These are phyloP conservation scores for Heteromormyrus szaboi DNA, from an alignment of 2,797 vertebrate genomes.

Conservation along the genomic window DNA sequence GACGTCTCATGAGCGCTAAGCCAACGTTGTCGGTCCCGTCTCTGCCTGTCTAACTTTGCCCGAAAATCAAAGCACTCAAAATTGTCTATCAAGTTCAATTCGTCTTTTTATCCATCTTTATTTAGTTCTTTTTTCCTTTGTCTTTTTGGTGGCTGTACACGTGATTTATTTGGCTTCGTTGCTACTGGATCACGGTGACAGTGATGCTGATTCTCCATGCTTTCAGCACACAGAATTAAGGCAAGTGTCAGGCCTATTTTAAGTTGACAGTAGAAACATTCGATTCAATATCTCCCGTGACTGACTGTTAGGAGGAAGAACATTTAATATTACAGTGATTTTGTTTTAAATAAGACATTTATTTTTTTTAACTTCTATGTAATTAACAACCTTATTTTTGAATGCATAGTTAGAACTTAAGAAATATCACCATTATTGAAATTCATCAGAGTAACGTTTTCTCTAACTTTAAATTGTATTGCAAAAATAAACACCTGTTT, in stretches of 20 bases:
- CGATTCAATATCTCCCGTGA: neutral
- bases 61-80: neutral
- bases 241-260: constrained; percentile 3
- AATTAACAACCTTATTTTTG: neutral
- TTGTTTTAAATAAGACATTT: neutral
- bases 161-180: neutral
- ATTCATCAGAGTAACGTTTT: neutral
- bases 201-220: neutral
- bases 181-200: neutral
- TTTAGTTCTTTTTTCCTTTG: neutral
- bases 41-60: neutral
- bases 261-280: neutral
- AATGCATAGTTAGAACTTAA: neutral
- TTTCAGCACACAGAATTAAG: neutral
- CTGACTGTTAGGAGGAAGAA: neutral
- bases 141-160: neutral
- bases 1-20: neutral
- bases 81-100: neutral
- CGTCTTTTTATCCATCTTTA: neutral
- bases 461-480: neutral
- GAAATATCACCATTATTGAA: neutral
- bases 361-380: neutral
- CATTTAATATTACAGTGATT: neutral
- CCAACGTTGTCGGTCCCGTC: neutral
- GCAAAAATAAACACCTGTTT: neutral